Evolutionary conservation across 2,113 vertebrate genomes (phyloP).

Genomic region (Pantherophis guttatus): DNA sequence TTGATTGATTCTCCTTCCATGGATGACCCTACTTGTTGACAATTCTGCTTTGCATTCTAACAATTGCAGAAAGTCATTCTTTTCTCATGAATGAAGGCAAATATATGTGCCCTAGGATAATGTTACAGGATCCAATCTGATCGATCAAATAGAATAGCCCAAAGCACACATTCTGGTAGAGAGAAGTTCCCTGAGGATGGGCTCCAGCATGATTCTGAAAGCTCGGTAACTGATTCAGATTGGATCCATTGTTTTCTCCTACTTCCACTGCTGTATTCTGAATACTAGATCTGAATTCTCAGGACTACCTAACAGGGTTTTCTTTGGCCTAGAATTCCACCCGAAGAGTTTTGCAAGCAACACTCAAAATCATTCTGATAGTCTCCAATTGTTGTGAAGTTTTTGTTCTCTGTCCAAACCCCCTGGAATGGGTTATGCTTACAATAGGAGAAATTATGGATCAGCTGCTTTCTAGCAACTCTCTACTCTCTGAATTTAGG

Average conservation of each 20-base stretch:
- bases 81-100: conserved; percentile 15
- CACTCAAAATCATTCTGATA: conserved; percentile 56
- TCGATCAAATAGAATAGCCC: too few relatives aligned
- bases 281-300: conserved; percentile 65
- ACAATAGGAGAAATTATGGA: conserved; percentile 48
- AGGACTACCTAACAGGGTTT: conserved; percentile 64
- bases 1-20: background rate
- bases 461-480: conserved; percentile 59
- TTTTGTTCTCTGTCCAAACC: conserved; percentile 29
- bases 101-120: too few relatives aligned
- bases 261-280: conserved; percentile 67
- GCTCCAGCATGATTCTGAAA: too few relatives aligned
- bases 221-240: too few relatives aligned
- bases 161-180: too few relatives aligned
- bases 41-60: conserved; percentile 59
- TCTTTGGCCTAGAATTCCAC: conserved; percentile 54
- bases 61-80: conserved; percentile 53
- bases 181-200: too few relatives aligned
- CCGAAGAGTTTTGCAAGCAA: conserved; percentile 50
- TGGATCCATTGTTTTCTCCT: conserved; percentile 55
- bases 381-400: conserved; percentile 21
- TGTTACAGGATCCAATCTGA: too few relatives aligned
- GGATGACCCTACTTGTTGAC: conserved; percentile 15
- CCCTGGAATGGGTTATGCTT: conserved; percentile 48
- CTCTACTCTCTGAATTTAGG: conserved; percentile 55